Percentiles rank a stretch among this genome's conserved stretches.
Conservation (phyloP, 23 tunicate genomes). For the Ascidia mentula region DNA sequence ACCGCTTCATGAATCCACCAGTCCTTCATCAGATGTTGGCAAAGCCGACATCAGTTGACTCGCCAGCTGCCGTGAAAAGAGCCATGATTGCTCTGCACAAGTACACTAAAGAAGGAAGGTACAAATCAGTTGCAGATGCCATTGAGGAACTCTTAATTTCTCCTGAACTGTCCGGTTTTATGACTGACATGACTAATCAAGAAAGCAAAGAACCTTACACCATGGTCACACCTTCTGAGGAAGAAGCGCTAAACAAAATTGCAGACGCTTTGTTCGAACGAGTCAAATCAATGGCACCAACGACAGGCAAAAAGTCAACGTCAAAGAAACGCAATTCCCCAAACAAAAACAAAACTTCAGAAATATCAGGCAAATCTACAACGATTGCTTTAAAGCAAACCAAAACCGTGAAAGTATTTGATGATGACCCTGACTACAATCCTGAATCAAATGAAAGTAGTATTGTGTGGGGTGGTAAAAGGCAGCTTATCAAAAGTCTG, state of each 20-base stretch:
- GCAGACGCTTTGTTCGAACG: slow-evolving; percentile 53
- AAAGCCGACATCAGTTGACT: slow-evolving; percentile 63
- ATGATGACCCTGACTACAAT: slow-evolving; percentile 6
- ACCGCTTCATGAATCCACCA: slow-evolving; percentile 52
- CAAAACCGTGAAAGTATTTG: not conserved
- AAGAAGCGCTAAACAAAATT: slow-evolving; percentile 59
- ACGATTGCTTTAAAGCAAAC: not conserved
- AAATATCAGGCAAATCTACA: not conserved
- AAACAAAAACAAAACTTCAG: not conserved
- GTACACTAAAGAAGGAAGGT: slow-evolving; percentile 66
- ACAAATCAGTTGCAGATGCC: slow-evolving; percentile 83
- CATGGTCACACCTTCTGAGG: slow-evolving; percentile 32
- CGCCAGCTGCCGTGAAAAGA: slow-evolving; percentile 17
- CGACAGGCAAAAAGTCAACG: not conserved
- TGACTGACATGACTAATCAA: not conserved
- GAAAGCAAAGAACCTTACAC: slow-evolving; percentile 19
- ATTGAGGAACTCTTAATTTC: slow-evolving; percentile 82
- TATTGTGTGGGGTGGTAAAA: not conserved
- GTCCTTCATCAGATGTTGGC: slow-evolving; percentile 90
- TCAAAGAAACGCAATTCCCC: not conserved
- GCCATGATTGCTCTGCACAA: slow-evolving; percentile 53
- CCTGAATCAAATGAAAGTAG: not conserved
- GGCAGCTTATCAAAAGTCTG: not conserved
- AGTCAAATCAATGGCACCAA: not conserved
- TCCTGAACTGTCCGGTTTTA: not conserved